phyloP scores from a whole-genome alignment of 2,888 invertebrate species.

The Lithodes maja region DNA sequence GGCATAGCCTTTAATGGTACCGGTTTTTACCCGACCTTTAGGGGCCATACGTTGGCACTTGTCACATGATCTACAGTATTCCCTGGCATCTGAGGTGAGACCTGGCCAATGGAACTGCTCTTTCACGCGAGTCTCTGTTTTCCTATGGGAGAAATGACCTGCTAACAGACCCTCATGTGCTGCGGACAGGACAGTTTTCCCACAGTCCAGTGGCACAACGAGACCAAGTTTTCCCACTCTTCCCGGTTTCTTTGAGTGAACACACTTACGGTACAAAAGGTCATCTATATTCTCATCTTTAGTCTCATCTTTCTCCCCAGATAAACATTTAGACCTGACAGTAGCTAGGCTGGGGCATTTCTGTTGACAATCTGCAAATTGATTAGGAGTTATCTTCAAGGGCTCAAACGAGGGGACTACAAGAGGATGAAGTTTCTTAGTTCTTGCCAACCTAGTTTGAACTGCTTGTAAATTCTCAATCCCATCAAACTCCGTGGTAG shows the following conservation, averaged over 20 bases:
- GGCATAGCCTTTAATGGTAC: no score
- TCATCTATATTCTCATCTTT: no score
- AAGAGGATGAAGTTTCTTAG: constrained; percentile 5
- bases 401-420: not conserved
- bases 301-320: not conserved
- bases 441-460: not conserved
- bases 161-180: constrained; percentile 23
- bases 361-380: constrained; percentile 7
- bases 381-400: not conserved
- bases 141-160: not conserved
- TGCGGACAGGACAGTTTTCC: not conserved
- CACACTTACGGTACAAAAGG: not conserved
- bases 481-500: not conserved
- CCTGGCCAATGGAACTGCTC: constrained; percentile 17
- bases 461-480: not conserved
- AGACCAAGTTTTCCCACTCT: no score
- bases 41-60: constrained; percentile 7
- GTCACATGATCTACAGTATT: not conserved
- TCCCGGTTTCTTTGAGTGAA: no score
- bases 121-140: not conserved
- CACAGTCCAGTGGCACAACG: no score
- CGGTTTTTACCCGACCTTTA: no score
- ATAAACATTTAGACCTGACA: not conserved
- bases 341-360: not conserved
- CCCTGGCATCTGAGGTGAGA: no score